These are phyloP conservation scores for Pterois miles DNA, from an alignment of 2,797 vertebrate genomes.

Conservation along the genomic window DNA sequence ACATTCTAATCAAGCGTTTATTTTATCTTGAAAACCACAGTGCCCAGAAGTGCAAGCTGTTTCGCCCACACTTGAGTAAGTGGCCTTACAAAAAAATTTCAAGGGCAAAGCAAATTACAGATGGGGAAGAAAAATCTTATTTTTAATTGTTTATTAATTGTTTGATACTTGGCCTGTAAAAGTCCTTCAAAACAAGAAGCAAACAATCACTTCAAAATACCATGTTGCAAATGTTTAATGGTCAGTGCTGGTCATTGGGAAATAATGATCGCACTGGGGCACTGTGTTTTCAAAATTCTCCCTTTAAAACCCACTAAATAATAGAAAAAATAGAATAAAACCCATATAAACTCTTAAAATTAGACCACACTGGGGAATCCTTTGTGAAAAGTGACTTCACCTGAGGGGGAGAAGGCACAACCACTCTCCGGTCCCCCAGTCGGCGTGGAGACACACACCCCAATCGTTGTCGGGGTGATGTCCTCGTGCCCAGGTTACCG, in stretches of 20 bases:
- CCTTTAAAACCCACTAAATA: background rate
- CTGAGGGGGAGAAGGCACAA: conserved; percentile 67
- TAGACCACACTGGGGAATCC: conserved; percentile 41
- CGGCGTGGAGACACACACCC: conserved; percentile 62
- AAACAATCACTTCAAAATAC: background rate
- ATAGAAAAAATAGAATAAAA: background rate
- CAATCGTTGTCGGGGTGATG: conserved; percentile 62
- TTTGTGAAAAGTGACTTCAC: conserved; percentile 71
- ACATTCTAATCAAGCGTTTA: background rate
- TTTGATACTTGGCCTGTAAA: background rate
- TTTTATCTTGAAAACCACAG: conserved; percentile 43
- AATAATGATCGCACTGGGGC: background rate
- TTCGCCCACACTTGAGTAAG: background rate
- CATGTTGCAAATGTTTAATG: background rate
- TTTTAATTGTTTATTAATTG: background rate
- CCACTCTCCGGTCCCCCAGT: conserved; percentile 45
- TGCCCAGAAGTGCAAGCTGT: conserved; percentile 15
- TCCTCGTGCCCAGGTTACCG: conserved; percentile 71
- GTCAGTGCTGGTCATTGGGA: background rate
- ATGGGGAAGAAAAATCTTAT: background rate
- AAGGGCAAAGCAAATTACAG: background rate
- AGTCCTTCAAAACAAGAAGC: too few species aligned
- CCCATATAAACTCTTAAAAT: background rate
- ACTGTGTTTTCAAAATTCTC: conserved; percentile 19
- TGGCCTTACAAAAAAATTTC: too few species aligned